Percentiles rank a stretch among this genome's conserved stretches.
These are phyloP conservation scores for Melipona beecheii DNA, from an alignment of 2,888 invertebrate genomes.

Conservation along the genomic window DNA sequence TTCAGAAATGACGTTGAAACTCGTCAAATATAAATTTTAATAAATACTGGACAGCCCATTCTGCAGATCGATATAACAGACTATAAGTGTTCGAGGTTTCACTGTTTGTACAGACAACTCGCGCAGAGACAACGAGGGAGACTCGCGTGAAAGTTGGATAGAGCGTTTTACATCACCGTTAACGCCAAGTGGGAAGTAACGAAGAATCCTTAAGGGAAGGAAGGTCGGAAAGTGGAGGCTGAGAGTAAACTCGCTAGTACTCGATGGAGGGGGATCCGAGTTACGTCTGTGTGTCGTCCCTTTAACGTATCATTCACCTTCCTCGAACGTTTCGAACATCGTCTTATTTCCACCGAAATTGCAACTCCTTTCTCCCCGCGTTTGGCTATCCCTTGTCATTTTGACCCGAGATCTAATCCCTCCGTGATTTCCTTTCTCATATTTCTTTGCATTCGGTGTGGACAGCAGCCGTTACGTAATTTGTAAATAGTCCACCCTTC, in stretches of 20 bases:
- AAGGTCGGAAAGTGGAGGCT: conserved; percentile 33
- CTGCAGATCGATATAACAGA: not conserved
- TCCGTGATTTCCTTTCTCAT: not conserved
- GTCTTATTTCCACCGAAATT: not conserved
- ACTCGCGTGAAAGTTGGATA: conserved; percentile 48
- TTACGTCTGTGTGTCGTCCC: conserved; percentile 18
- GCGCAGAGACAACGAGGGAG: conserved; percentile 1
- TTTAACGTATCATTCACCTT: not conserved
- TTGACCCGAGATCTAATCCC: not conserved
- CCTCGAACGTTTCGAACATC: not conserved
- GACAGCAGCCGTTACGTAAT: too few species aligned
- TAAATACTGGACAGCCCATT: too few species aligned
- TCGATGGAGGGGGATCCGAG: conserved; percentile 54
- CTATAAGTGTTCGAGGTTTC: not conserved
- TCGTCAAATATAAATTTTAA: too few species aligned
- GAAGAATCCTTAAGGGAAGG: conserved; percentile 60
- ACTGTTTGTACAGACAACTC: not conserved
- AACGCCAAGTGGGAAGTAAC: conserved; percentile 69
- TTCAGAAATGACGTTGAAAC: too few species aligned
- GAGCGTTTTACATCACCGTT: conserved; percentile 69
- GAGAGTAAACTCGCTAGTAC: conserved; percentile 48
- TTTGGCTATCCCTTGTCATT: not conserved
- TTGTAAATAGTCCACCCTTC: too few species aligned
- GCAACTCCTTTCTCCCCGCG: not conserved
- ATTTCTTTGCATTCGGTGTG: too few species aligned